These are phyloP conservation scores for Nomada goodeniana DNA, from an alignment of 2,888 invertebrate species.

Conservation along the genomic window DNA sequence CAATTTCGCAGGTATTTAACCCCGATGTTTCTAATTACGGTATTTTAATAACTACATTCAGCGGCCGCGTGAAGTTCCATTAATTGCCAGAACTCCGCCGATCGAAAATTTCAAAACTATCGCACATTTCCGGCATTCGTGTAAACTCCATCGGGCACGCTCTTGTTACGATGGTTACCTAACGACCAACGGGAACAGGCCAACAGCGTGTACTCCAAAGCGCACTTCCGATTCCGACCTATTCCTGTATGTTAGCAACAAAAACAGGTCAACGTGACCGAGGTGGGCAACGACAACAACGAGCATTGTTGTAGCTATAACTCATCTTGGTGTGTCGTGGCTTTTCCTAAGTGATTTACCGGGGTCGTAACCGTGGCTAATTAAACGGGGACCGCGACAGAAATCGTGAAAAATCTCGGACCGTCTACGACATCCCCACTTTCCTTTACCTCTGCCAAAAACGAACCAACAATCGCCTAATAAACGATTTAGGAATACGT, in stretches of 20 bases:
- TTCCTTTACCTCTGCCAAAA: background rate
- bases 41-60: background rate
- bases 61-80: no score
- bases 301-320: constrained; percentile 28
- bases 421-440: no score
- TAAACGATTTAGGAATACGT: background rate
- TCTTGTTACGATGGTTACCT: constrained; percentile 5
- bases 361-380: constrained; percentile 14
- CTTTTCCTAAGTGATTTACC: constrained; percentile 36
- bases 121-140: background rate
- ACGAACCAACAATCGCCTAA: background rate
- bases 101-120: no score
- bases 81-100: no score
- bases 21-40: background rate
- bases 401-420: constrained; percentile 20
- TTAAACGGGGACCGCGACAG: background rate
- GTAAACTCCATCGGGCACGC: background rate
- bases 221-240: constrained; percentile 11
- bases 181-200: background rate
- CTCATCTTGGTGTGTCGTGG: constrained; percentile 10
- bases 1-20: background rate
- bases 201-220: background rate
- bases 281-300: background rate
- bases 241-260: constrained; percentile 21
- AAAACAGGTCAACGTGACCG: constrained; percentile 40